A percentile compares a stretch with the other conserved stretches of the same genome.
Evolutionary conservation across 2,113 vertebrate species (phyloP).

Genomic region (Anser brachyrhynchus): DNA sequence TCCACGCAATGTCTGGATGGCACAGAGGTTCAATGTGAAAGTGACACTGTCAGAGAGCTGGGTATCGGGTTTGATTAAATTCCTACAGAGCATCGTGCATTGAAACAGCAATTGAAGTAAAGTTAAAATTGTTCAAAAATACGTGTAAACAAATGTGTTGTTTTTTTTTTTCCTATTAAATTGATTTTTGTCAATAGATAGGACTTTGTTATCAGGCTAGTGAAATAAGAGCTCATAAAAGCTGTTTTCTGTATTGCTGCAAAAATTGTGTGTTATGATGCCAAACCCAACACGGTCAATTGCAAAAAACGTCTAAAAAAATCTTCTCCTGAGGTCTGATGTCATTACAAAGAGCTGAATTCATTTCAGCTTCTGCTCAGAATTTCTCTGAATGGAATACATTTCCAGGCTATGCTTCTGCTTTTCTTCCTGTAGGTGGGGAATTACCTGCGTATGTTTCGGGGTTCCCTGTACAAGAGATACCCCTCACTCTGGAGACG

Average conservation of each 20-base stretch:
- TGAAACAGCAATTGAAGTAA: not conserved
- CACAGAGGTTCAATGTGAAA: not conserved
- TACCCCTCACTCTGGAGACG: slow-evolving; percentile 97
- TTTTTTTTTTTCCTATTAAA: not conserved
- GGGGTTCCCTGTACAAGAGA: slow-evolving; percentile 96
- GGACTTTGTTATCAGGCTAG: not conserved
- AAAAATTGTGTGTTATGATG: not conserved
- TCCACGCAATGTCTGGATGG: not conserved
- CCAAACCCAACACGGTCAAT: not conserved
- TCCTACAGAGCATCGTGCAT: not conserved
- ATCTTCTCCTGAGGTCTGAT: not conserved
- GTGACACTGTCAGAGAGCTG: not conserved
- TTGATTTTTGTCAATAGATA: not conserved
- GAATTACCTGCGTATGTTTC: slow-evolving; percentile 98
- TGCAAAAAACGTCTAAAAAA: not conserved
- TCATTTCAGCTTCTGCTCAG: not conserved
- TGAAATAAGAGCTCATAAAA: not conserved
- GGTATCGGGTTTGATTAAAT: not conserved
- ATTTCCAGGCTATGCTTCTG: not conserved
- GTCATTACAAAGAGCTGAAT: not conserved
- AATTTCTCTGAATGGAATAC: not conserved
- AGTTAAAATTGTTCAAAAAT: not conserved
- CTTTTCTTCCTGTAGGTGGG: slow-evolving; percentile 85
- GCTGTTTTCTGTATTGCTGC: not conserved
- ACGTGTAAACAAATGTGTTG: not conserved